Evolutionary conservation across 2,113 vertebrate genomes (phyloP), one percentile per base, ranked within the genome.

Genomic region (Mixornis gularis): DNA sequence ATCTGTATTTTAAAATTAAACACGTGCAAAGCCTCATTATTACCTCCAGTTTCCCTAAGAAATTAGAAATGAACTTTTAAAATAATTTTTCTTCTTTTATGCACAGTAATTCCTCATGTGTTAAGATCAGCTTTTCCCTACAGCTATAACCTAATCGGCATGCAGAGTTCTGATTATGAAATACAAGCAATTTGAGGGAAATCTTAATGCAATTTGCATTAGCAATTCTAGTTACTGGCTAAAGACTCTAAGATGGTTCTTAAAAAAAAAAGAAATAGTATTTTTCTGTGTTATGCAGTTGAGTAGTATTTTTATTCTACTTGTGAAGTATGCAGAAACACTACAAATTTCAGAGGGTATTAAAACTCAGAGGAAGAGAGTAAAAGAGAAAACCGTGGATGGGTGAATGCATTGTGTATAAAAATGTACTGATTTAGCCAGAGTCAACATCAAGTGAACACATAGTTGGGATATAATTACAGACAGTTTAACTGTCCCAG

Each of bases 61-160:
- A 93, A 92, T 85, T 76, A 80, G 60, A 95, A 90, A 93, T 63
- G 8, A 95, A 94, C 78, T 93, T 95, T 90, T 71, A 83, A 93
- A 94, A 95, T 89, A 64, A 62, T 36, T 93, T 91, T 95, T 79
- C 46, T 92, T 90, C 32, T 74, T 87, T 79, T 65, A 72, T 2
- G 1, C 32, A 73, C 55, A 87, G 46, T 89, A 95, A 89, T 94
- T 96, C 70, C 65, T 95, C 55, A 41, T 85, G 55, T 94, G 64
- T 94, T 95, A 84, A 94, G 59, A 94, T 87, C 84, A 68, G n/a
- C 34, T 93, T 53, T 71, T 83, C 62, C 85, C 71, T 95, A 82
- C 63, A 92, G 79, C 80, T 91, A 77, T 79, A 88, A 94, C n/a
- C 56, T 94, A 92, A 95, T 90, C n/a, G 3, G 44, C 66, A 66